Conservation (phyloP, 2,888 invertebrate species). For the Eubasilissa splendida region DNA sequence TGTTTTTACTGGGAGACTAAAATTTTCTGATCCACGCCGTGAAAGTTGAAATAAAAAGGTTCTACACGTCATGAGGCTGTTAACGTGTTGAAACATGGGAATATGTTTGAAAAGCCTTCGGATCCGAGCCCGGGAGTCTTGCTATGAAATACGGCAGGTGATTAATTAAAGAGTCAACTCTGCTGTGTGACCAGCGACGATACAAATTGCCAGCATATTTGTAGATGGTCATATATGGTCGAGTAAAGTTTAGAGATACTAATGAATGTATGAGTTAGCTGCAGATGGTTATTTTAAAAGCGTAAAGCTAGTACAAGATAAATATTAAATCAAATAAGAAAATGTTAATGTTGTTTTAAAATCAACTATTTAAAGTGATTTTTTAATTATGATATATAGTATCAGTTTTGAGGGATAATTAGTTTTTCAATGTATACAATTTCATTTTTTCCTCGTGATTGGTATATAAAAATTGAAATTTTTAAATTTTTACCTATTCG, state of each 20-base stretch:
- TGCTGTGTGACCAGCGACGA: constrained; percentile 15
- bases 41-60: constrained; percentile 34
- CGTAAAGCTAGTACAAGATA: too few relatives aligned
- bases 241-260: not conserved
- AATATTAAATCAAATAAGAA: too few relatives aligned
- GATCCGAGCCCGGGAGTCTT: not conserved
- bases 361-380: too few relatives aligned
- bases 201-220: constrained; percentile 29
- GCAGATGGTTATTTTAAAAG: too few relatives aligned
- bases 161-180: constrained; percentile 28
- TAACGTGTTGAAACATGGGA: constrained; percentile 21
- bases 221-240: not conserved
- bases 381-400: too few relatives aligned
- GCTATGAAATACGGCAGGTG: constrained; percentile 29
- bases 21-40: not conserved
- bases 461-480: too few relatives aligned
- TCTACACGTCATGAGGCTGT: constrained; percentile 29
- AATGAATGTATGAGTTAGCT: too few relatives aligned
- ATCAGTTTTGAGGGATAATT: too few relatives aligned
- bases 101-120: constrained; percentile 24
- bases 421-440: too few relatives aligned
- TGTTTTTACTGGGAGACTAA: not conserved
- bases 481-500: too few relatives aligned
- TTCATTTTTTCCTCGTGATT: too few relatives aligned
- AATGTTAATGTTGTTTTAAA: too few relatives aligned